These are phyloP conservation scores for Diarsia mendica DNA, from an alignment of 2,888 invertebrate species.

Conservation along the genomic window DNA sequence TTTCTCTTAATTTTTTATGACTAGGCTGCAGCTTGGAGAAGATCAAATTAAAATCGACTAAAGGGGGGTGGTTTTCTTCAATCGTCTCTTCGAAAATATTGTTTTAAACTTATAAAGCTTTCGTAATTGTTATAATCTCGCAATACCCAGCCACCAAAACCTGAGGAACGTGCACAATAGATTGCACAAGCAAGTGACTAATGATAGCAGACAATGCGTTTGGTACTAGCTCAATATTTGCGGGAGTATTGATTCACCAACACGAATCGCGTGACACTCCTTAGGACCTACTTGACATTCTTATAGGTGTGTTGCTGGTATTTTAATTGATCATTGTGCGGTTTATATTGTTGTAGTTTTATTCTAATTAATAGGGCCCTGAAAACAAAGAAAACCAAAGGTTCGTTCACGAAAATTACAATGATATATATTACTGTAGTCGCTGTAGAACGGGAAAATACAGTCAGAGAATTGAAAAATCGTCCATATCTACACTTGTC, in stretches of 20 bases:
- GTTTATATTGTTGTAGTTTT: conserved; percentile 27
- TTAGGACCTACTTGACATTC: conserved; percentile 47
- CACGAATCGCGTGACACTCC: conserved; percentile 48
- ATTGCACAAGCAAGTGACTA: conserved; percentile 67
- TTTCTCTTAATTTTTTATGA: background rate
- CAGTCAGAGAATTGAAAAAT: background rate
- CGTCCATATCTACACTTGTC: background rate
- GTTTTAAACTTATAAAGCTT: background rate
- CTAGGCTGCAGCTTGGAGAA: background rate
- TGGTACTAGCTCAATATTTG: conserved; percentile 45
- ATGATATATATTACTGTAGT: too few relatives aligned
- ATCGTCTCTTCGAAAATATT: background rate
- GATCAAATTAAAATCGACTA: background rate
- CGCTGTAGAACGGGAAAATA: conserved; percentile 11
- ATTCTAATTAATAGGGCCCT: conserved; percentile 1
- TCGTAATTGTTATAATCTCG: conserved; percentile 34
- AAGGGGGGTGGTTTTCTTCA: background rate
- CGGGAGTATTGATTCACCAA: conserved; percentile 65
- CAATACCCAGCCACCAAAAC: conserved; percentile 51
- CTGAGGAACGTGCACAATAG: conserved; percentile 59
- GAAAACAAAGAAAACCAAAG: conserved; percentile 4
- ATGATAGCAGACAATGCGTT: conserved; percentile 63
- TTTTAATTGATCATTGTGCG: conserved; percentile 55
- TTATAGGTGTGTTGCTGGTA: conserved; percentile 31
- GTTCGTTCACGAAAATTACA: background rate